Evolutionary conservation across 1,140 invertebrate genomes (phyloP), one percentile per base, ranked within the genome.

Genomic region (Melitaea cinxia): DNA sequence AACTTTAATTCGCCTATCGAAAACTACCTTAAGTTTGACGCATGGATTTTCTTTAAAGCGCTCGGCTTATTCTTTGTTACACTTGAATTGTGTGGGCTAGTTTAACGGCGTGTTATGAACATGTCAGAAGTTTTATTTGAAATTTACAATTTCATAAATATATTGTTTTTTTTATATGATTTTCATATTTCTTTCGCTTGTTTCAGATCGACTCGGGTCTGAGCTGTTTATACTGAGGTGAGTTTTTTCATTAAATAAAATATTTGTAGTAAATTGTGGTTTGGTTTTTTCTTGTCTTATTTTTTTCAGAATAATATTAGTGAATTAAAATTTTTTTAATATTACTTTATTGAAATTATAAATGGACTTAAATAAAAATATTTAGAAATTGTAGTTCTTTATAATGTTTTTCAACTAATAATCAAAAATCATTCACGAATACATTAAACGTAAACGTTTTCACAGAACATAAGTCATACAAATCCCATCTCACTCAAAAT

Each of bases 1-100:
- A 76, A 77, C 64, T 79, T 72, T 74, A 75, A 80, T 73, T 77
- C 72, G 65, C 37, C 60, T 72, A 75, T 81, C 73, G 65, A 63
- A 73, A 57, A 59, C 63, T 65, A 35, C 23, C 55, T 56, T 30
- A 65, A 65, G 28, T 39, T 33, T 42, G 55, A 65, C 57, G 49
- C 56, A 65, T 65, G 63, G 47, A 53, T 64, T 45, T 62, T 54
- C 56, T 54, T 52, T 53, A 53, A 65, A 45, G 24, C 45, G 54
- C 23, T 42, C 9, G 23, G 26, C 45, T 3, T 57, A 42, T 28
- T 19, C 28, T 54, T 54, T 35, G 28, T 54, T 47, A 47, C 42
- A 23, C 23, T 23, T 47, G 23, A 47, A 47, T 47, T 23, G 42
- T 47, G 10, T 47, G 42, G n/a, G 21, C 42, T 10, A 9, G 5